Percentiles rank a stretch among this genome's conserved stretches.
Conservation (phyloP, 2,113 vertebrate genomes). For the Ptilorrhoa leucosticta region DNA sequence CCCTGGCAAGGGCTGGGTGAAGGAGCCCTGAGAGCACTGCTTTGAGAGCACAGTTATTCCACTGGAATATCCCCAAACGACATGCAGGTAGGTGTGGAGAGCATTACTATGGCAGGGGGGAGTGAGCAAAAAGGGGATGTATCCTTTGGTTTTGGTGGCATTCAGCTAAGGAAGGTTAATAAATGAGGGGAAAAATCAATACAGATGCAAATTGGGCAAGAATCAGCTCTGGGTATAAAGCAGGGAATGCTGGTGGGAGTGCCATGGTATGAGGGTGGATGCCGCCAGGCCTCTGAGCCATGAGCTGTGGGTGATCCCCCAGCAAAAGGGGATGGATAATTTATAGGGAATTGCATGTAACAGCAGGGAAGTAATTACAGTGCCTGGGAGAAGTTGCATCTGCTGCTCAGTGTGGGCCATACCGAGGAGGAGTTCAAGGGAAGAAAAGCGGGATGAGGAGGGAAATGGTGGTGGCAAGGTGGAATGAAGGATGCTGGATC, state of each 20-base stretch:
- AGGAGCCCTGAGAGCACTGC: neutral
- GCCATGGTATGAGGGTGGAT: rapidly evolving
- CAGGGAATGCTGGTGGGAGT: neutral
- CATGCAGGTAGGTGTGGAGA: neutral
- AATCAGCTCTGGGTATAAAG: neutral
- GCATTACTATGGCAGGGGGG: neutral
- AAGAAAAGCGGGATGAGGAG: neutral
- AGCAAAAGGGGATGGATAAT: neutral
- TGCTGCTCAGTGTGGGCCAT: rapidly evolving
- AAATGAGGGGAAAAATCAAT: neutral
- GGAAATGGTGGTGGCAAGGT: neutral
- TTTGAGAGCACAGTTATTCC: neutral
- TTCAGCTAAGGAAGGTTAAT: neutral
- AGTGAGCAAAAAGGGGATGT: neutral
- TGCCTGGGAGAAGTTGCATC: neutral
- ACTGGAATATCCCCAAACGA: neutral
- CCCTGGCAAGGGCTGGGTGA: neutral
- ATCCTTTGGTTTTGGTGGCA: neutral
- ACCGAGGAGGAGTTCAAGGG: rapidly evolving
- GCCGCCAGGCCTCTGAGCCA: neutral
- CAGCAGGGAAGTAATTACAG: neutral
- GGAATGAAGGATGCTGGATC: neutral
- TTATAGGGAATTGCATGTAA: neutral
- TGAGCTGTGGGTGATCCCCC: neutral
- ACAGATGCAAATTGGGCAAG: neutral